Base-by-base conservation (phyloP, 2,113 vertebrate genomes). In the Silurus glanis region DNA sequence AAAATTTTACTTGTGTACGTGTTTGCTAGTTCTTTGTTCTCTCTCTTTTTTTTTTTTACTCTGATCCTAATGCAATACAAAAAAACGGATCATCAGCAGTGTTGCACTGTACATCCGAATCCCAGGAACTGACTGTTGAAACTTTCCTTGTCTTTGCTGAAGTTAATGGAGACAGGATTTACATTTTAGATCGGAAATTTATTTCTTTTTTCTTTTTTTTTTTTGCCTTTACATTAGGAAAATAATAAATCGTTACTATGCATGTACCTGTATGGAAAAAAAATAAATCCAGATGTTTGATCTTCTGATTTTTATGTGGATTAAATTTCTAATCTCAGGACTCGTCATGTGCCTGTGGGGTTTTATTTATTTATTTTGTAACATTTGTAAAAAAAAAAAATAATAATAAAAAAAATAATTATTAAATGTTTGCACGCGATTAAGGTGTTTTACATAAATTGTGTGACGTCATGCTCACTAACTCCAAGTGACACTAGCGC, bases 311-410 rank as follows among this genome's bases (percentile, higher is more conserved):
- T 90, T 86, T 84, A 87, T 90, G 71, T 56, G 74, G 56, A 89
- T 90, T 87, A 89, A 90, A 90, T 66, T 58, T 72, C 78, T 74
- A 51, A 87, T 89, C 87, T 90, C 89, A 90, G 89, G 87, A 89
- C 51, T 82, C 58, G 69, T 58, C 25, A 81, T n/a, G n/a, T 47
- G 69, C 58, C 56, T 25, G 17, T 67, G 28, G 21, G 0, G 51
- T 51, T 25, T 12, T 23, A 2, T 49, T n/a, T 9, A 49, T 5
- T 49, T 75, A 21, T 23, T 37, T 37, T 37, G 37, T 37, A 37
- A 37, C 37, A 37, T 37, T n/a, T n/a, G n/a, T 2, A 37, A 37
- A 37, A 37, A 37, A 37, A 37, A 37, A 37, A 37, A 37, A 37
- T n/a, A n/a, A n/a, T n/a, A n/a, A n/a, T n/a, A 37, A 37, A 37